Percentiles rank a stretch among this genome's conserved stretches.
phyloP scores from a whole-genome alignment of 2,797 vertebrate genomes.

The Pangasius macronema region DNA sequence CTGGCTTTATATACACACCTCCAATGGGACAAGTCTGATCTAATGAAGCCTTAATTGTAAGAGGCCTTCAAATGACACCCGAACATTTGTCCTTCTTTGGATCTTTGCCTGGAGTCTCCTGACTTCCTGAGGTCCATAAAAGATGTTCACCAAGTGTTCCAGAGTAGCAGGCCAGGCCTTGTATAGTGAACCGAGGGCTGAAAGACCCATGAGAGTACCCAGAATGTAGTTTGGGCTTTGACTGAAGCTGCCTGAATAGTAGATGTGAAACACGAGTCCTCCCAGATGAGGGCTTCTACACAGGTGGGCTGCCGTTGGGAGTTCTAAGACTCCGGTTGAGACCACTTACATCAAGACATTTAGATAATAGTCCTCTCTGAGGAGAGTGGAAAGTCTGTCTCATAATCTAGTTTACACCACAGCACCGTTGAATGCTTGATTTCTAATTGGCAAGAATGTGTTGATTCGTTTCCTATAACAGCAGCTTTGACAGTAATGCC shows the following conservation, averaged over 20 bases:
- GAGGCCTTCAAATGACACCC: neutral
- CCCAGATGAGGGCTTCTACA: neutral
- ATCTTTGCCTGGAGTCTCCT: neutral
- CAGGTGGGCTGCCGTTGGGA: neutral
- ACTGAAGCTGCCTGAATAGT: neutral
- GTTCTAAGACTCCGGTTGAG: neutral
- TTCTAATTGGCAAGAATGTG: neutral
- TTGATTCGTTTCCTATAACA: neutral
- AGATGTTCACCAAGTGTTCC: neutral
- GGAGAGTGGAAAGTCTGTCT: neutral
- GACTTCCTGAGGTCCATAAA: neutral
- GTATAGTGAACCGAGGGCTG: neutral
- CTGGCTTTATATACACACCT: constrained; percentile 1
- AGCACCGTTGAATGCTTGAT: neutral
- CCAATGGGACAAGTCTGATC: neutral
- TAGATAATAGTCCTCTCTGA: neutral
- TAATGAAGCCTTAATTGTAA: neutral
- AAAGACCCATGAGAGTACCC: neutral
- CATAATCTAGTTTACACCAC: neutral
- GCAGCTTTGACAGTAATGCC: neutral
- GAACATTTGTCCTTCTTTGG: neutral
- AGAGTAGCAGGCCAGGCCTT: neutral
- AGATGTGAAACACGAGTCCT: constrained; percentile 2
- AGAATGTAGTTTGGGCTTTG: neutral
- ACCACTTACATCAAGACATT: neutral